Conservation (phyloP, 2,113 vertebrate species). For the Plestiodon gilberti region DNA sequence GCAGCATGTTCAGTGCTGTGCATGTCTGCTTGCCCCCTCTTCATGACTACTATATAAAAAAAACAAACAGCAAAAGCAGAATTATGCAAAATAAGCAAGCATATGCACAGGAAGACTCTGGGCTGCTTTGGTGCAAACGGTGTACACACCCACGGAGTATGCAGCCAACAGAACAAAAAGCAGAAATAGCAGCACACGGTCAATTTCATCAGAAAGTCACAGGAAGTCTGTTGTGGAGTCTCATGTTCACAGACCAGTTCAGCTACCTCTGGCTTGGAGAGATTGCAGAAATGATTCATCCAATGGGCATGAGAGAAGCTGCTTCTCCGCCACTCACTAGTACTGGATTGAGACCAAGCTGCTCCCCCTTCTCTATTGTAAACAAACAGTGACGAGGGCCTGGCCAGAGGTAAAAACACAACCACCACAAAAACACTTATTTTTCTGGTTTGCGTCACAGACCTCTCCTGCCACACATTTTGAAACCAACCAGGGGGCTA, state of each 20-base stretch:
- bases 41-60: neutral
- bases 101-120: neutral
- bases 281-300: neutral
- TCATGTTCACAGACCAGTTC: neutral
- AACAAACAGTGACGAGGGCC: neutral
- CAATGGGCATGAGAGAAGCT: neutral
- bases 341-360: neutral
- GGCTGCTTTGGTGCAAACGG: neutral
- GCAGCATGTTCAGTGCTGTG: too few species aligned
- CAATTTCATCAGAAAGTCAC: neutral
- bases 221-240: neutral
- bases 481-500: rapidly evolving
- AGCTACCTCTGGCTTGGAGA: neutral
- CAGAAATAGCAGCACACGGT: neutral
- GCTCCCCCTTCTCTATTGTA: neutral
- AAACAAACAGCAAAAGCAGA: neutral
- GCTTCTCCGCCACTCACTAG: neutral
- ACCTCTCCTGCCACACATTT: neutral
- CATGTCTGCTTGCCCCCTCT: neutral
- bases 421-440: rapidly evolving
- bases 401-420: neutral
- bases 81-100: neutral
- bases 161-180: neutral
- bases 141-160: neutral
- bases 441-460: neutral